Evolutionary conservation across 1,140 invertebrate species (phyloP).

Genomic region (Drosophila persimilis): DNA sequence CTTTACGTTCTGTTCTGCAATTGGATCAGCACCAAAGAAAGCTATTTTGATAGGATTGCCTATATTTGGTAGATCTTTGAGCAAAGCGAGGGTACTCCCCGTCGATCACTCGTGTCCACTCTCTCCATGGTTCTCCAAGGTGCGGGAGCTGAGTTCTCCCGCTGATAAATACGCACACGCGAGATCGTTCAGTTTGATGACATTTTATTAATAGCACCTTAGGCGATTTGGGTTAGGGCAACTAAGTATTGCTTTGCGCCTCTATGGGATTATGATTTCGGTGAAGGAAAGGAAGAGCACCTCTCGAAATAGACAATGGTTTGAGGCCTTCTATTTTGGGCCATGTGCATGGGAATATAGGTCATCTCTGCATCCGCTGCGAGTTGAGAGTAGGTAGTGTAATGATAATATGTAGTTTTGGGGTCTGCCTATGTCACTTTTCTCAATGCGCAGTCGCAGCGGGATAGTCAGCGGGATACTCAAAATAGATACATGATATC

Average conservation of each 20-base stretch:
- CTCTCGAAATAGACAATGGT: slow-evolving; percentile 60
- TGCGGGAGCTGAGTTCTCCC: slow-evolving; percentile 32
- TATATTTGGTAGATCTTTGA: slow-evolving; percentile 9
- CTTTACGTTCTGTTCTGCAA: slow-evolving; percentile 10
- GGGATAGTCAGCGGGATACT: neutral
- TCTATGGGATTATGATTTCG: slow-evolving; percentile 61
- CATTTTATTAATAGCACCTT: slow-evolving; percentile 62
- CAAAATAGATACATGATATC: neutral
- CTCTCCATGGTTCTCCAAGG: slow-evolving; percentile 26
- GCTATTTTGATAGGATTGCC: slow-evolving; percentile 13
- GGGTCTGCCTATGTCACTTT: slow-evolving; percentile 14
- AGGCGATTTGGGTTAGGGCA: slow-evolving; percentile 66
- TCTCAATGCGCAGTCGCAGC: slow-evolving; percentile 17
- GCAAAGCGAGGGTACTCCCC: slow-evolving; percentile 5
- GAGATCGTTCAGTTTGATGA: slow-evolving; percentile 45
- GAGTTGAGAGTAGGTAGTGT: neutral
- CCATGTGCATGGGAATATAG: slow-evolving; percentile 13
- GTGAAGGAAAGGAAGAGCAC: slow-evolving; percentile 51
- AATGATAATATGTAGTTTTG: neutral
- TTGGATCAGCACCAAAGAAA: slow-evolving; percentile 19
- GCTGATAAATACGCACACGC: slow-evolving; percentile 52
- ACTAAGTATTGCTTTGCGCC: slow-evolving; percentile 49
- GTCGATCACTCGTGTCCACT: slow-evolving; percentile 8
- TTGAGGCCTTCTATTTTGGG: slow-evolving; percentile 57
- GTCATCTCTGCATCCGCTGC: slow-evolving; percentile 11